Evolutionary conservation across 1,140 invertebrate genomes (phyloP).

Genomic region (Penaeus indicus): DNA sequence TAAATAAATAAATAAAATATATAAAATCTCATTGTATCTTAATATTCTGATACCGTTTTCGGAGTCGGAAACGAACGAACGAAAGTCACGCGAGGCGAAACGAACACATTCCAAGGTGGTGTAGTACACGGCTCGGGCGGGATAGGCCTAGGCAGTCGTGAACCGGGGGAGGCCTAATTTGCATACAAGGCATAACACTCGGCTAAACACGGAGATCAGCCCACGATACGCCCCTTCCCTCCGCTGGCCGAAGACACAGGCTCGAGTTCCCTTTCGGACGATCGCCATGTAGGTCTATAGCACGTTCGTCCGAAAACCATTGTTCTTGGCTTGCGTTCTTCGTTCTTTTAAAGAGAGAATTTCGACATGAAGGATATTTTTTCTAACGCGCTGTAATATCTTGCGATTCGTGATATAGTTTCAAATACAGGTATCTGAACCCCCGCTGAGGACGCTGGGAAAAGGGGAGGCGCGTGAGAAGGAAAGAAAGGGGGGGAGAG

Average conservation of each 20-base stretch:
- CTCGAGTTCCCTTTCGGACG: too few relatives aligned
- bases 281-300: too few relatives aligned
- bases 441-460: background rate
- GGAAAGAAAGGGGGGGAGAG: background rate
- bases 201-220: slow-evolving; percentile 48
- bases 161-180: slow-evolving; percentile 34
- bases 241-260: background rate
- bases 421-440: too few relatives aligned
- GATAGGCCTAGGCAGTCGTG: slow-evolving; percentile 38
- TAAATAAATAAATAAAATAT: background rate
- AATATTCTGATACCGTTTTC: background rate
- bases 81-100: background rate
- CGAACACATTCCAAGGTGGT: slow-evolving; percentile 53
- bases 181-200: slow-evolving; percentile 47
- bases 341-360: too few relatives aligned
- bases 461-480: background rate
- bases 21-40: background rate
- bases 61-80: too few relatives aligned
- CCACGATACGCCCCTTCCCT: slow-evolving; percentile 24
- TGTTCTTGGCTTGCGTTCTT: too few relatives aligned
- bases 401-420: too few relatives aligned
- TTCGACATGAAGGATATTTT: too few relatives aligned
- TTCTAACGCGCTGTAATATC: too few relatives aligned
- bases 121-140: slow-evolving; percentile 21
- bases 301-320: too few relatives aligned